Percentiles rank a stretch among this genome's conserved stretches.
These are phyloP conservation scores for Anabacerthia variegaticeps DNA, from an alignment of 2,797 vertebrate species.

Conservation along the genomic window DNA sequence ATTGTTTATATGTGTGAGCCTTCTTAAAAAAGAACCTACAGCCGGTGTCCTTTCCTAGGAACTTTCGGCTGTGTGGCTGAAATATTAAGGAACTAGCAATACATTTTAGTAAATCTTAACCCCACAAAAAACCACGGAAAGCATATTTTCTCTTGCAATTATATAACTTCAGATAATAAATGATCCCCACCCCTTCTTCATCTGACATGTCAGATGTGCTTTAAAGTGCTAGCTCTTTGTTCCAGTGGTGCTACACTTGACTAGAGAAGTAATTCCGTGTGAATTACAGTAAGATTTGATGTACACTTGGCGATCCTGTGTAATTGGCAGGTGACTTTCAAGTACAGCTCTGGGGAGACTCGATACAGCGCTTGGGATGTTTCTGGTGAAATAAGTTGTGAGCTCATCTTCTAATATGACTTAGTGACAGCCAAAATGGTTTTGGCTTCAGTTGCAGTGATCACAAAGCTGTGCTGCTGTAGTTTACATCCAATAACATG, in stretches of 20 bases:
- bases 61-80: not conserved
- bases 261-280: not conserved
- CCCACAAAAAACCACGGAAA: not conserved
- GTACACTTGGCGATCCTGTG: accelerated
- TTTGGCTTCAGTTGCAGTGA: not conserved
- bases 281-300: not conserved
- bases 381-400: not conserved
- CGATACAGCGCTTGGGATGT: not conserved
- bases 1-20: not conserved
- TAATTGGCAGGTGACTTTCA: not conserved
- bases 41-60: not conserved
- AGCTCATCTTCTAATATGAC: not conserved
- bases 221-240: not conserved
- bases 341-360: not conserved
- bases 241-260: not conserved
- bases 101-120: accelerated
- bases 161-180: not conserved
- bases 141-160: not conserved
- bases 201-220: not conserved
- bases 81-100: not conserved
- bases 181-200: not conserved
- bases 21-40: not conserved
- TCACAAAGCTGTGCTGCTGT: not conserved
- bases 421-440: not conserved
- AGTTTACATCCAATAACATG: not conserved